Conservation (phyloP, 2,888 invertebrate genomes). For the Drosophila falleni region DNA sequence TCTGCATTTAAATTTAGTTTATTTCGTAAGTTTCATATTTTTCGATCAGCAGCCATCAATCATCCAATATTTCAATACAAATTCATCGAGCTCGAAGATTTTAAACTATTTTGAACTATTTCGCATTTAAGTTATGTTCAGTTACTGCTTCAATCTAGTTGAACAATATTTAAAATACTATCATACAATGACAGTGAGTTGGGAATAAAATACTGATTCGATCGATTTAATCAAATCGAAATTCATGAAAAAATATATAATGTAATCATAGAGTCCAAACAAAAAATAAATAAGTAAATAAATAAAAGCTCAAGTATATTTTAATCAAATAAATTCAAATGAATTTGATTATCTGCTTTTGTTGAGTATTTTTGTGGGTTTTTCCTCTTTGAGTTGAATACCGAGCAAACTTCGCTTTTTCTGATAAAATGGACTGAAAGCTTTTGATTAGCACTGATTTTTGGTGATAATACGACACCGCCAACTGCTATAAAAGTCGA, state of each 20-base stretch:
- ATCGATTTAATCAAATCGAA: not conserved
- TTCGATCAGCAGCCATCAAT: too few species aligned
- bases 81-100: too few species aligned
- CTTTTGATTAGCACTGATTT: not conserved
- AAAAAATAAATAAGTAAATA: conserved; percentile 1
- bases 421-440: conserved; percentile 8
- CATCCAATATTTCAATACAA: too few species aligned
- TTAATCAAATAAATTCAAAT: not conserved
- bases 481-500: conserved; percentile 4
- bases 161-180: not conserved
- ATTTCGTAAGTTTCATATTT: too few species aligned
- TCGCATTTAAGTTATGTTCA: too few species aligned
- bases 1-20: too few species aligned
- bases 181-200: not conserved
- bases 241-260: not conserved
- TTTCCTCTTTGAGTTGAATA: not conserved
- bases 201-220: not conserved
- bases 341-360: not conserved
- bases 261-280: not conserved
- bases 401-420: not conserved
- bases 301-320: not conserved
- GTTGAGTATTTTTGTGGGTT: not conserved
- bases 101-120: too few species aligned
- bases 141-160: not conserved
- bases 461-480: not conserved